A percentile compares a stretch with the other conserved stretches of the same genome.
These are phyloP conservation scores for Coluber constrictor DNA, from an alignment of 2,797 vertebrate genomes.

Conservation along the genomic window DNA sequence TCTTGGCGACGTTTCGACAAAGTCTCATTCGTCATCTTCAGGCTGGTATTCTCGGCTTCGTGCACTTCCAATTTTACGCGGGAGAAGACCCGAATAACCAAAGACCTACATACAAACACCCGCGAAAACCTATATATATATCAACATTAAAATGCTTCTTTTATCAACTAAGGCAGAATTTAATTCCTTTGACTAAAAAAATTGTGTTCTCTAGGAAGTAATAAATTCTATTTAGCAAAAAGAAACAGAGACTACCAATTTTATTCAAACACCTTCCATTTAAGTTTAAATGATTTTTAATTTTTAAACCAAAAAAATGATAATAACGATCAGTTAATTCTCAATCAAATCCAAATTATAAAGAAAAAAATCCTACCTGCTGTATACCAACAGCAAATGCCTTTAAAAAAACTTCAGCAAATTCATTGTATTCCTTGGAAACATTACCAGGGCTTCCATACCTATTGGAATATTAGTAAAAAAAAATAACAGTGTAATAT, in stretches of 20 bases:
- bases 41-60: too few species aligned
- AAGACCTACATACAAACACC: too few species aligned
- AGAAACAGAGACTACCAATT: not conserved
- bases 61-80: too few species aligned
- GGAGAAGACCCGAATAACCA: too few species aligned
- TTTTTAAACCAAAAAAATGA: not conserved
- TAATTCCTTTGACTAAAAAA: not conserved
- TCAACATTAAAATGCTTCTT: not conserved
- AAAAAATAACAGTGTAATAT: constrained; percentile 34
- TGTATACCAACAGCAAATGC: constrained; percentile 94
- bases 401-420: constrained; percentile 98
- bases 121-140: not conserved
- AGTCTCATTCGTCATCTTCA: too few species aligned
- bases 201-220: not conserved
- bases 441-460: constrained; percentile 99
- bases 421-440: constrained; percentile 98
- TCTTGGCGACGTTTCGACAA: too few species aligned
- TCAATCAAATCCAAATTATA: not conserved
- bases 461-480: constrained; percentile 67
- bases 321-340: not conserved
- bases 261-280: not conserved
- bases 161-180: not conserved
- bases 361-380: constrained; percentile 78
- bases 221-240: not conserved
- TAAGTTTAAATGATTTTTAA: not conserved